These are phyloP conservation scores for Periophthalmodon schlosseri DNA, from an alignment of 2,113 vertebrate species.

Conservation along the genomic window DNA sequence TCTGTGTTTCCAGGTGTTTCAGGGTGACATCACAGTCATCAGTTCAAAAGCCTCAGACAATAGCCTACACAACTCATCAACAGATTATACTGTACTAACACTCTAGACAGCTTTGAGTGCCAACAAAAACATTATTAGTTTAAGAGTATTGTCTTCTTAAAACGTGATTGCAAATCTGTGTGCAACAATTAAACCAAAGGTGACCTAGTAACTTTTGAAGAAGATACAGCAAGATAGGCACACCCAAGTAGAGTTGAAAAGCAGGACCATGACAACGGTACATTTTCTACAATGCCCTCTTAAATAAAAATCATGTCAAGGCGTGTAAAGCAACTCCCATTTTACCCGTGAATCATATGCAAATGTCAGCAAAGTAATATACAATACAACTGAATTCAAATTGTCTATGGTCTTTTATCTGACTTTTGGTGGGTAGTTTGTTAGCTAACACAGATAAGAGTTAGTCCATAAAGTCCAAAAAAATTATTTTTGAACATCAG, in stretches of 20 bases:
- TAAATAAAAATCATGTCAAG: neutral
- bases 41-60: constrained; percentile 2
- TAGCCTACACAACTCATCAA: constrained; percentile 1
- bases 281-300: neutral
- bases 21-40: constrained; percentile 1
- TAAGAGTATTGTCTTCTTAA: neutral
- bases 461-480: neutral
- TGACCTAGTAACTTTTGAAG: constrained; percentile 2
- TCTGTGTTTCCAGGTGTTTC: constrained; percentile 39
- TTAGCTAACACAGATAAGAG: neutral
- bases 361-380: neutral
- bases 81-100: neutral
- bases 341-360: neutral
- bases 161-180: neutral
- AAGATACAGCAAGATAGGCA: neutral
- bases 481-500: neutral
- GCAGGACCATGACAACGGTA: neutral
- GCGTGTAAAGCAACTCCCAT: neutral
- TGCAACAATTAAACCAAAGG: neutral
- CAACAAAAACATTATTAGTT: neutral
- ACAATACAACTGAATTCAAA: neutral
- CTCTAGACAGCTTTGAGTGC: constrained; percentile 8
- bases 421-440: neutral
- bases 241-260: constrained; percentile 8
- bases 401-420: neutral